Evolutionary conservation across 2,797 vertebrate species (phyloP).

Genomic region (Enteromius radiatus): DNA sequence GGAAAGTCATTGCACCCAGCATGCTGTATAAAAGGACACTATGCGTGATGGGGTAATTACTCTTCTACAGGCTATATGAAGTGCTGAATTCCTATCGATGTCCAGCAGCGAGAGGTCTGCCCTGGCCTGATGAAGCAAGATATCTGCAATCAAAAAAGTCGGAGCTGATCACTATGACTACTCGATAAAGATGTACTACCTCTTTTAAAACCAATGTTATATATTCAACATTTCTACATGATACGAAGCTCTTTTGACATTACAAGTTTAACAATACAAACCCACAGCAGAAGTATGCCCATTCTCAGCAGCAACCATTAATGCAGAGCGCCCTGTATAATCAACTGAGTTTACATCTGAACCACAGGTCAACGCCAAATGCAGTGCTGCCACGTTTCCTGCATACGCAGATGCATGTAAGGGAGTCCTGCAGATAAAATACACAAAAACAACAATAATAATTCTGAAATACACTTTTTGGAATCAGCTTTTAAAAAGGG

Average conservation of each 20-base stretch:
- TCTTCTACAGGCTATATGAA: conserved; percentile 98
- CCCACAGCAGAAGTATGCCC: conserved; percentile 92
- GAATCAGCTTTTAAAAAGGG: neutral
- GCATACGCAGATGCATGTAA: conserved; percentile 95
- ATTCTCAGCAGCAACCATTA: conserved; percentile 92
- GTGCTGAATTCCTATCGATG: conserved; percentile 95
- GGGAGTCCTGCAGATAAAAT: conserved; percentile 81
- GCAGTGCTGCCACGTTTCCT: conserved; percentile 90
- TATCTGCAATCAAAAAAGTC: conserved; percentile 69
- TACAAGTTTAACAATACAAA: conserved; percentile 65
- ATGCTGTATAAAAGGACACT: neutral
- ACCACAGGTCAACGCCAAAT: conserved; percentile 90
- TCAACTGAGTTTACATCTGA: conserved; percentile 90
- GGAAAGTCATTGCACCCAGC: neutral
- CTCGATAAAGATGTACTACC: neutral
- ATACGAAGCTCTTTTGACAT: neutral
- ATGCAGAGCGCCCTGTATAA: conserved; percentile 86
- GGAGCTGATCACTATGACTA: neutral
- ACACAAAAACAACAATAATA: neutral
- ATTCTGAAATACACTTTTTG: conserved; percentile 45
- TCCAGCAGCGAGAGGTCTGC: conserved; percentile 95
- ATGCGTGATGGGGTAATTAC: conserved; percentile 67
- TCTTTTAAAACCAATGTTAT: neutral
- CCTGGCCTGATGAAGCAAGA: conserved; percentile 92
- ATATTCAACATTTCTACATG: neutral